phyloP scores from a whole-genome alignment of 2,113 vertebrate species.

The Pituophis catenifer region DNA sequence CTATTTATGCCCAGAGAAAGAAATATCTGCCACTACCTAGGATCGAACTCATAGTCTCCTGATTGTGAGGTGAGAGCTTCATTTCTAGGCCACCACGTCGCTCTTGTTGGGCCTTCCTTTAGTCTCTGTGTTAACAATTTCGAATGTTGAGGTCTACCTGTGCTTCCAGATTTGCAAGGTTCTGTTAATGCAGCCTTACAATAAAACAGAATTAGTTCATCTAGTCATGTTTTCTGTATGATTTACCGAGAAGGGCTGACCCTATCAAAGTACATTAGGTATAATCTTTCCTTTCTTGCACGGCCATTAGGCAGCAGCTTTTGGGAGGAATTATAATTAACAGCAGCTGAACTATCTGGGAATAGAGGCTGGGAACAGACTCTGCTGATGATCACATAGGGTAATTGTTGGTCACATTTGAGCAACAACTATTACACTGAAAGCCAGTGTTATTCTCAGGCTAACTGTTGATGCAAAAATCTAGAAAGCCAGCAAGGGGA shows the following conservation, averaged over 20 bases:
- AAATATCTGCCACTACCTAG: too few relatives aligned
- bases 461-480: neutral
- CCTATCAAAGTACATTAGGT: neutral
- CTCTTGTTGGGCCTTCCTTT: neutral
- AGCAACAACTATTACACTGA: neutral
- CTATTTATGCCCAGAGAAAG: too few relatives aligned
- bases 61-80: too few relatives aligned
- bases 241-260: neutral
- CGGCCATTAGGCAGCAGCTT: neutral
- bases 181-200: too few relatives aligned
- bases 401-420: neutral
- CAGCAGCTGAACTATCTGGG: neutral
- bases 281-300: neutral
- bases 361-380: neutral
- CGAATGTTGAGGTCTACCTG: too few relatives aligned
- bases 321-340: neutral
- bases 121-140: neutral
- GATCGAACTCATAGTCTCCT: too few relatives aligned
- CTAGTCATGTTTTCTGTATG: neutral
- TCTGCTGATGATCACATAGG: neutral
- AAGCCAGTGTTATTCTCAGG: neutral
- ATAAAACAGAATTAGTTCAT: too few relatives aligned
- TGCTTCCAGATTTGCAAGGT: neutral
- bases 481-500: neutral
- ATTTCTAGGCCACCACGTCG: neutral